A percentile compares a stretch with the other conserved stretches of the same genome.
Conservation (phyloP, 2,113 vertebrate genomes). For the Pelecanoides urinatrix region DNA sequence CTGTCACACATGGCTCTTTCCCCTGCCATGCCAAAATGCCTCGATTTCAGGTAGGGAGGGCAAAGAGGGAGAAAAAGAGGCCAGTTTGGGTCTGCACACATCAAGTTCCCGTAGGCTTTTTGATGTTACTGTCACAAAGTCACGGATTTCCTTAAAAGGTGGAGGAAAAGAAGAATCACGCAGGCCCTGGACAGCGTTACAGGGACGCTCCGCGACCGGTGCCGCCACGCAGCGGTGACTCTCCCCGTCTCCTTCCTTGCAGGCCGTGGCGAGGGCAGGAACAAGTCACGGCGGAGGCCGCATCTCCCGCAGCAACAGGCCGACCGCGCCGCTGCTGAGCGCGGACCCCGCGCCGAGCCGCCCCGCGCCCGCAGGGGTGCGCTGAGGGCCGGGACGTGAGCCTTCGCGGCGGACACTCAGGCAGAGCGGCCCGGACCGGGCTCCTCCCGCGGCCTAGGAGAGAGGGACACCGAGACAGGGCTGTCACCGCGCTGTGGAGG, state of each 20-base stretch:
- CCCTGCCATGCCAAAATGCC: background rate
- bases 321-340: background rate
- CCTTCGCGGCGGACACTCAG: background rate
- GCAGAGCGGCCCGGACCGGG: background rate
- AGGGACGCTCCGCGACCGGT: background rate
- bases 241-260: background rate
- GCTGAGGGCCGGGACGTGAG: background rate
- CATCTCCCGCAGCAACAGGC: background rate
- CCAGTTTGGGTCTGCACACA: background rate
- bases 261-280: background rate
- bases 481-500: background rate
- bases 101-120: background rate
- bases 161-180: background rate
- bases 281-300: background rate
- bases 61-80: background rate
- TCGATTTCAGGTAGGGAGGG: rapidly evolving
- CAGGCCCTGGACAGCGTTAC: background rate
- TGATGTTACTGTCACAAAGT: background rate
- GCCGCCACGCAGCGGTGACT: background rate
- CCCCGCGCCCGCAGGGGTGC: background rate
- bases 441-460: background rate
- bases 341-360: background rate
- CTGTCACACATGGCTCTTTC: background rate
- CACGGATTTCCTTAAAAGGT: background rate
- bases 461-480: background rate